phyloP scores from a whole-genome alignment of 2,113 vertebrate species.

The Heliornis fulica region DNA sequence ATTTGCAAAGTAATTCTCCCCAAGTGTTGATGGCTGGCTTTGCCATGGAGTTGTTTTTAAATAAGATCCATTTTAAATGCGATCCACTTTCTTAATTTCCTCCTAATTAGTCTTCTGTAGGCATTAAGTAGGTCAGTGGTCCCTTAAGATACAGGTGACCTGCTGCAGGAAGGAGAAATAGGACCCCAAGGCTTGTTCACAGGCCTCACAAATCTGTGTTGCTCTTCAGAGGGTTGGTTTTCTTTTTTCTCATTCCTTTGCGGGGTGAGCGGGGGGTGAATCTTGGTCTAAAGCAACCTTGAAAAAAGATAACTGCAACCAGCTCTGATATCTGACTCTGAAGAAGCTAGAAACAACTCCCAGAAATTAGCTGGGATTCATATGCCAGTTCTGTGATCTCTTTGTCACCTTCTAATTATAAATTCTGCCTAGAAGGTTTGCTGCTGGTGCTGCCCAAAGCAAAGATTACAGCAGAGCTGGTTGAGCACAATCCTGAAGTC shows the following conservation, averaged over 20 bases:
- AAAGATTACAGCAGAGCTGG: neutral
- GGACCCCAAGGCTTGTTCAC: neutral
- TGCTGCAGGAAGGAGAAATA: neutral
- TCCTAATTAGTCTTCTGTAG: neutral
- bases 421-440: neutral
- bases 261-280: too few relatives aligned
- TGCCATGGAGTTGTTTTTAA: neutral
- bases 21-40: neutral
- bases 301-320: neutral
- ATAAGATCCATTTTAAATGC: neutral
- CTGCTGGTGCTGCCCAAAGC: neutral
- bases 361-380: neutral
- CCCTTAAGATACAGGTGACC: neutral
- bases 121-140: neutral
- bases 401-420: neutral
- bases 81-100: neutral
- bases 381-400: neutral
- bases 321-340: neutral
- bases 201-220: neutral
- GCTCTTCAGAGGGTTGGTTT: neutral
- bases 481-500: neutral
- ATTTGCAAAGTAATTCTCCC: neutral
- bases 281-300: neutral
- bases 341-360: neutral
- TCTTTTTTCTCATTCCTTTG: neutral